Evolutionary conservation across 1,140 invertebrate species (phyloP).

Genomic region (Cotesia chilonis): DNA sequence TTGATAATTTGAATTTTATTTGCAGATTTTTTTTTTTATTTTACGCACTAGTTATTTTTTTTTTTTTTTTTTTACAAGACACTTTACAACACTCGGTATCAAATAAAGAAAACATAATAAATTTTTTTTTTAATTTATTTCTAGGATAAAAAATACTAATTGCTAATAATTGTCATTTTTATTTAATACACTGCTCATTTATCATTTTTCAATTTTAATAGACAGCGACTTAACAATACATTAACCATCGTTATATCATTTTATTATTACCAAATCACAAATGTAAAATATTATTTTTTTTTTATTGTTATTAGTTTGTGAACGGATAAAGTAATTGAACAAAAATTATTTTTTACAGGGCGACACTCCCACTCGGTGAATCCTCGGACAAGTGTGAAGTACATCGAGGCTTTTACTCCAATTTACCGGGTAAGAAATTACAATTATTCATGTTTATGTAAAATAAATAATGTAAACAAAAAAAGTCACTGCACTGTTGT

Average conservation of each 20-base stretch:
- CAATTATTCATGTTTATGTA: conserved; percentile 5
- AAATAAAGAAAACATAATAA: background rate
- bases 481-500: background rate
- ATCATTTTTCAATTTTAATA: too few relatives aligned
- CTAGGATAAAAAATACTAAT: too few relatives aligned
- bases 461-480: background rate
- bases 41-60: background rate
- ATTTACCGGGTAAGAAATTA: conserved; percentile 59
- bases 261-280: too few relatives aligned
- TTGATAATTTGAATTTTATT: conserved; percentile 17
- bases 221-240: too few relatives aligned
- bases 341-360: conserved; percentile 67
- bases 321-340: background rate
- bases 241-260: too few relatives aligned
- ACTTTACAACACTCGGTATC: background rate
- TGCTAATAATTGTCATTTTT: too few relatives aligned
- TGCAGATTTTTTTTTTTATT: conserved; percentile 12
- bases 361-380: conserved; percentile 79
- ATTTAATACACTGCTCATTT: too few relatives aligned
- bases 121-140: background rate
- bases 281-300: too few relatives aligned
- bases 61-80: background rate
- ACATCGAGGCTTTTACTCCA: conserved; percentile 59
- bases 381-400: conserved; percentile 67
- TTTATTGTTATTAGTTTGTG: too few relatives aligned